A percentile compares a stretch with the other conserved stretches of the same genome.
These are phyloP conservation scores for Sebastes kiyomatsui DNA, from an alignment of 2,797 vertebrate genomes.

Conservation along the genomic window DNA sequence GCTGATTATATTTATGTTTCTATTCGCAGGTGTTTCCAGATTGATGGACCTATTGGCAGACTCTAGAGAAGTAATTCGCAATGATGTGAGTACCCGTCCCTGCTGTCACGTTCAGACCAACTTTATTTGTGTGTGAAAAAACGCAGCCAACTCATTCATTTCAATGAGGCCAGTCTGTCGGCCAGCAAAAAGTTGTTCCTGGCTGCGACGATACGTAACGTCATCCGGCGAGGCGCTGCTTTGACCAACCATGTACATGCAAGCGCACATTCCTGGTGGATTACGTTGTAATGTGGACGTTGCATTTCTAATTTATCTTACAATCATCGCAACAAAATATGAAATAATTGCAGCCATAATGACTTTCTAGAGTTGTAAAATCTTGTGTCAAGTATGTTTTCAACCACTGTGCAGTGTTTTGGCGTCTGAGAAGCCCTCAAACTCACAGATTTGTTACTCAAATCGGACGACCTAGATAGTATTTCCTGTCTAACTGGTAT, in stretches of 20 bases:
- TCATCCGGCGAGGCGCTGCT: neutral
- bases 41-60: constrained; percentile 97
- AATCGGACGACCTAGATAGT: neutral
- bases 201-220: neutral
- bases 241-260: neutral
- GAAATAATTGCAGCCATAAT: neutral
- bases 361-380: neutral
- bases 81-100: constrained; percentile 88
- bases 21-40: constrained; percentile 90
- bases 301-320: neutral
- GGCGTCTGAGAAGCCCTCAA: neutral
- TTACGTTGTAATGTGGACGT: neutral
- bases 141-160: neutral
- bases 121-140: neutral
- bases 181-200: neutral
- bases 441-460: neutral
- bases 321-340: fast-evolving
- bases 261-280: neutral
- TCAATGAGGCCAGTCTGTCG: neutral
- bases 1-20: constrained; percentile 5
- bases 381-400: neutral
- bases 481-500: neutral
- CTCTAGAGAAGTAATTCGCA: constrained; percentile 97
- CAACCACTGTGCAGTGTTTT: neutral
- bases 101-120: neutral